These are phyloP conservation scores for Athene noctua DNA, from an alignment of 2,113 vertebrate species.

Conservation along the genomic window DNA sequence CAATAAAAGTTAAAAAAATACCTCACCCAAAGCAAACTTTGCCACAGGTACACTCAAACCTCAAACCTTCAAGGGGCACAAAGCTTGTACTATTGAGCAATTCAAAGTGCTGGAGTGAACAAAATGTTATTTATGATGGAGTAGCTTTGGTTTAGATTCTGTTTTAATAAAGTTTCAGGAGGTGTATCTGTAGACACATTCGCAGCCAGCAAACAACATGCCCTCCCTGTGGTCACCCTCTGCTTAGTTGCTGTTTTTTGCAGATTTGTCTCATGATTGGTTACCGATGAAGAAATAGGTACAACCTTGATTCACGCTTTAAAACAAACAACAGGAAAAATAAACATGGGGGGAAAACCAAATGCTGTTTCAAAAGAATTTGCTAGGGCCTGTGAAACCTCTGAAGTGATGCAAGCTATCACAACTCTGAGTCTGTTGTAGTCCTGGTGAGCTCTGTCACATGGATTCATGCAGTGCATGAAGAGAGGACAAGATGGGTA, in stretches of 20 bases:
- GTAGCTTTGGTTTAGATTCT: background rate
- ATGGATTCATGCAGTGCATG: background rate
- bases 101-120: background rate
- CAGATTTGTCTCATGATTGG: background rate
- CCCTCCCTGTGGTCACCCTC: background rate
- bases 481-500: background rate
- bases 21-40: background rate
- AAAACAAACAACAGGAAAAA: constrained; percentile 8
- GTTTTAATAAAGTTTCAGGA: background rate
- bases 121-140: background rate
- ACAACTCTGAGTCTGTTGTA: background rate
- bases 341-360: background rate
- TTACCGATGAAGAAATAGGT: background rate
- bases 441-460: background rate
- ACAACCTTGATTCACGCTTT: background rate
- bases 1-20: background rate
- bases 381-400: background rate
- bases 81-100: background rate
- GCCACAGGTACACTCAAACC: background rate
- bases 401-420: background rate
- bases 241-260: background rate
- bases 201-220: background rate
- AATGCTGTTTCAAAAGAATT: background rate
- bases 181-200: background rate
- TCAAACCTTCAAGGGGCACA: background rate